These are phyloP conservation scores for Phalloptychus januarius DNA, from an alignment of 2,797 vertebrate species.

Conservation along the genomic window DNA sequence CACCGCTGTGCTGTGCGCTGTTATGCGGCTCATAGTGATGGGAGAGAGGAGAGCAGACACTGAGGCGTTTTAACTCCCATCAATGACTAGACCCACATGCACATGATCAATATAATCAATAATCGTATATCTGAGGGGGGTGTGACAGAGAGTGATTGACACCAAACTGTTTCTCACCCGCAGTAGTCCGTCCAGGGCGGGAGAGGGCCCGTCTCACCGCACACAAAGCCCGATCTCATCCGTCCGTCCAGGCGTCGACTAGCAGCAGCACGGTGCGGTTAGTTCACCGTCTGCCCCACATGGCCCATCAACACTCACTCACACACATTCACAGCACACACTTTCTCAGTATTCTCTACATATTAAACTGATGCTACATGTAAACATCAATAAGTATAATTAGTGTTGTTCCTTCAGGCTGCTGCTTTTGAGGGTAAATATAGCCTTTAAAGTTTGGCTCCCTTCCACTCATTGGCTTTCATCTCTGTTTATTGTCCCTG, in stretches of 20 bases:
- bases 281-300: slow-evolving; percentile 79
- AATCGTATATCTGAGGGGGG: slow-evolving; percentile 72
- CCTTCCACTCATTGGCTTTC: neutral
- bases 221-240: slow-evolving; percentile 83
- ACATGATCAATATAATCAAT: slow-evolving; percentile 78
- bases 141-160: slow-evolving; percentile 81
- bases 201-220: slow-evolving; percentile 84
- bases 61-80: slow-evolving; percentile 50
- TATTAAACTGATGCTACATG: slow-evolving; percentile 1
- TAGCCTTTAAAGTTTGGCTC: neutral
- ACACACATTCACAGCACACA: slow-evolving; percentile 21
- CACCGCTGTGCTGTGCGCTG: slow-evolving; percentile 43
- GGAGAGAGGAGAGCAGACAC: neutral
- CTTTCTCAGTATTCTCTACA: neutral
- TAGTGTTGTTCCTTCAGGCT: neutral
- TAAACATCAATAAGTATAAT: neutral
- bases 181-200: slow-evolving; percentile 83
- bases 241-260: slow-evolving; percentile 80
- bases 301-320: slow-evolving; percentile 31
- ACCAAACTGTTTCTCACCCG: slow-evolving; percentile 81
- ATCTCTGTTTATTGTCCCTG: neutral
- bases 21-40: neutral
- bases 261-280: slow-evolving; percentile 86
- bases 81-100: slow-evolving; percentile 66
- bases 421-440: neutral